phyloP scores from a whole-genome alignment of 1,140 invertebrate species.

The Calephelis virginiensis region DNA sequence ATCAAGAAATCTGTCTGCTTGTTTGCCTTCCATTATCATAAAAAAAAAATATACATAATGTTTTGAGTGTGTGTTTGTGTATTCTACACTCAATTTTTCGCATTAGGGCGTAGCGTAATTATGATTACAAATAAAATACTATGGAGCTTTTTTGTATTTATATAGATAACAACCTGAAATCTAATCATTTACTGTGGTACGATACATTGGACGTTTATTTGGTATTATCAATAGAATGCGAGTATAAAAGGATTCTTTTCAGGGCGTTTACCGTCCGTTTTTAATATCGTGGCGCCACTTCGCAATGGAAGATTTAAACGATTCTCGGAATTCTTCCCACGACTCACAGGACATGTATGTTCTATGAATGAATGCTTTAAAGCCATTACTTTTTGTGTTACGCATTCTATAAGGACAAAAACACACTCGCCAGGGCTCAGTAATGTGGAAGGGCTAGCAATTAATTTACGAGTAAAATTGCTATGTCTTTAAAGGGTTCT shows the following conservation, averaged over 20 bases:
- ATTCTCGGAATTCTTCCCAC: conserved; percentile 13
- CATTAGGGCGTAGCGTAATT: no score
- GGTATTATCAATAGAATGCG: neutral
- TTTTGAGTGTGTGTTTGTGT: no score
- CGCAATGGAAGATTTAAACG: neutral
- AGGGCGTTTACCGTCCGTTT: neutral
- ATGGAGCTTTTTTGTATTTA: neutral
- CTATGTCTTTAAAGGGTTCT: neutral
- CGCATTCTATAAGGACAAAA: neutral
- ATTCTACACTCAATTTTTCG: no score
- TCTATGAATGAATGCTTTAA: neutral
- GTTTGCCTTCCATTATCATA: no score
- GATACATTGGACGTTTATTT: neutral
- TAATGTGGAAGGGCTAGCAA: neutral
- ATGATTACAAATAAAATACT: no score
- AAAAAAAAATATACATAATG: no score
- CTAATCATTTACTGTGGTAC: neutral
- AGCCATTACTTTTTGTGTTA: conserved; percentile 1
- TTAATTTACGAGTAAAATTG: conserved; percentile 4
- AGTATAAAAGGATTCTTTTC: neutral
- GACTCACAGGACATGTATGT: conserved; percentile 10
- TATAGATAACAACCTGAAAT: neutral
- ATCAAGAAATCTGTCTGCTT: no score
- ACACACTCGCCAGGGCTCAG: neutral
- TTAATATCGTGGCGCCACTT: neutral